Conservation (phyloP, 2,797 vertebrate species). For the Peromyscus melanophrys region DNA sequence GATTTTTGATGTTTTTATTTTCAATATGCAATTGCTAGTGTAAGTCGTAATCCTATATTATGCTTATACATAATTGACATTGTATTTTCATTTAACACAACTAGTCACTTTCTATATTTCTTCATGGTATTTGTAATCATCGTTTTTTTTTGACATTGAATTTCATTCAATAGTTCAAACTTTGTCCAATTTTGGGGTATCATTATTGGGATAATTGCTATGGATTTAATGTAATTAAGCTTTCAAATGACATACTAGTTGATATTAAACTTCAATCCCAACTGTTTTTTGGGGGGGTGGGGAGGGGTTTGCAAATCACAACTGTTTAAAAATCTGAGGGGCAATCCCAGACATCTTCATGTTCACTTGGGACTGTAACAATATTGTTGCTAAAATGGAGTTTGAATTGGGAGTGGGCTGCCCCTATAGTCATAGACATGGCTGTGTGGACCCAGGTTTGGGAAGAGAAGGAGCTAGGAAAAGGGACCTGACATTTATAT, state of each 20-base stretch:
- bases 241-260: neutral
- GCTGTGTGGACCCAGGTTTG: neutral
- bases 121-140: neutral
- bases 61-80: neutral
- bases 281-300: too few relatives aligned
- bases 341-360: neutral
- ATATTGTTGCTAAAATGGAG: rapidly evolving
- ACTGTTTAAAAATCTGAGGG: neutral
- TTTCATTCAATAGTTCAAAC: neutral
- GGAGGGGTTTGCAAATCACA: neutral
- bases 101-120: neutral
- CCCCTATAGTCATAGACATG: rapidly evolving
- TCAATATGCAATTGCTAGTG: neutral
- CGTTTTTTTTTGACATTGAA: neutral
- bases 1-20: neutral
- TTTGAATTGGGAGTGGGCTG: too few relatives aligned
- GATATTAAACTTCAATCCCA: neutral
- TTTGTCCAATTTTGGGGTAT: neutral
- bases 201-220: neutral
- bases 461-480: neutral
- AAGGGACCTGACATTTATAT: neutral
- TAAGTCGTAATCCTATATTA: neutral
- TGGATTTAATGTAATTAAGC: neutral
- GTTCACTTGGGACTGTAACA: rapidly evolving
- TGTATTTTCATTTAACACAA: neutral